Evolutionary conservation across 2,888 invertebrate species (phyloP).

Genomic region (Clunio marinus): DNA sequence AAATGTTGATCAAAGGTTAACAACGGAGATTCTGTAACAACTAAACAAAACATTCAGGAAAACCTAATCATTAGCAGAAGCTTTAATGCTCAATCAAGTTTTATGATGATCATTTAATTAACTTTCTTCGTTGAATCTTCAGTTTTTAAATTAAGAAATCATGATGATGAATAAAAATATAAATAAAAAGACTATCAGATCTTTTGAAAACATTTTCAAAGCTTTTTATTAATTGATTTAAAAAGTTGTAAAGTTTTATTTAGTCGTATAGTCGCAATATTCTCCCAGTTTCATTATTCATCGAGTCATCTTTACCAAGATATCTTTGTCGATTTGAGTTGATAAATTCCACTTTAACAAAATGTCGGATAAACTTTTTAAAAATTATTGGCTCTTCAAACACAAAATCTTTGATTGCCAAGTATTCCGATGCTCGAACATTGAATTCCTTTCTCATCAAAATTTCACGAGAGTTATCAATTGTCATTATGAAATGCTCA

Average conservation of each 20-base stretch:
- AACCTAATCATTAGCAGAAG: too few relatives aligned
- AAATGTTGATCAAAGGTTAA: too few relatives aligned
- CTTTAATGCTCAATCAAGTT: too few relatives aligned
- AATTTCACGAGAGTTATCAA: neutral
- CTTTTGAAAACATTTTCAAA: too few relatives aligned
- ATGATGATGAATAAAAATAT: too few relatives aligned
- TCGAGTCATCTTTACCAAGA: neutral
- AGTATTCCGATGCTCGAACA: neutral
- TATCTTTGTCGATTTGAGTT: neutral
- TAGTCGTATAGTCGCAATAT: neutral
- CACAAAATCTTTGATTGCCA: constrained; percentile 7
- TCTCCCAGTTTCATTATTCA: neutral
- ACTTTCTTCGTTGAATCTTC: too few relatives aligned
- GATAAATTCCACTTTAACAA: neutral
- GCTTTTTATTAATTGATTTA: too few relatives aligned
- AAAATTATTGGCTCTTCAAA: neutral
- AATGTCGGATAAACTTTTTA: neutral
- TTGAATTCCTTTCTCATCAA: neutral
- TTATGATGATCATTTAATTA: too few relatives aligned
- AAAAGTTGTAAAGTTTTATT: neutral
- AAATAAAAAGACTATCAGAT: too few relatives aligned
- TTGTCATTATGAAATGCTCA: neutral
- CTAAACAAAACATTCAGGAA: too few relatives aligned
- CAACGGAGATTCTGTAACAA: too few relatives aligned
- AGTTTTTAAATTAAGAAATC: too few relatives aligned